Percentiles rank a stretch among this genome's conserved stretches.
Conservation (phyloP, 1,140 invertebrate species). For the Stegodyphus mimosarum region DNA sequence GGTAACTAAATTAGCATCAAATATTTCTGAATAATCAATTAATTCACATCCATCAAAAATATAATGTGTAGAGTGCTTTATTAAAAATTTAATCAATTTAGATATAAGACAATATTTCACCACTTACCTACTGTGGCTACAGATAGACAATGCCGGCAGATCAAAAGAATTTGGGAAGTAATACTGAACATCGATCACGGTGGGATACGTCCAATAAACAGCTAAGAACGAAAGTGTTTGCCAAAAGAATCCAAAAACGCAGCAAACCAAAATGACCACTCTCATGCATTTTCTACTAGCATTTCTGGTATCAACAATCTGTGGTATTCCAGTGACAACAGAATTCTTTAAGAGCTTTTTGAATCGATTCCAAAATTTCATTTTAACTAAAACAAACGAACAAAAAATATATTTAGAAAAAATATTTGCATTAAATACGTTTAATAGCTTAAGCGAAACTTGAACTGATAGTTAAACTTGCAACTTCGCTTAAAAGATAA, state of each 20-base stretch:
- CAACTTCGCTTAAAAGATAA: too few relatives aligned
- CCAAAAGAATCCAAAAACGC: constrained; percentile 46
- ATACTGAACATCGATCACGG: constrained; percentile 54
- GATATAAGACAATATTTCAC: neutral
- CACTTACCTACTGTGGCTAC: constrained; percentile 48
- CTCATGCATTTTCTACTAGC: constrained; percentile 30
- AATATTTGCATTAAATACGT: too few relatives aligned
- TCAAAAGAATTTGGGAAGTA: constrained; percentile 32
- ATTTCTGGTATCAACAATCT: constrained; percentile 31
- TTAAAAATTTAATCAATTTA: too few relatives aligned
- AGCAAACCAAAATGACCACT: constrained; percentile 18
- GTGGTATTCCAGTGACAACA: constrained; percentile 53
- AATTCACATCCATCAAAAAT: too few relatives aligned
- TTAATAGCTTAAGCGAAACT: too few relatives aligned
- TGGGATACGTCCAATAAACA: constrained; percentile 58
- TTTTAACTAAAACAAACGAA: neutral
- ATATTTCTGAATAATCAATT: too few relatives aligned
- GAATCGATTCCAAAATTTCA: constrained; percentile 29
- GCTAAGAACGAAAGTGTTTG: constrained; percentile 36
- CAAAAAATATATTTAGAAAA: too few relatives aligned
- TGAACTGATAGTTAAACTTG: too few relatives aligned
- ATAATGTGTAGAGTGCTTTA: too few relatives aligned
- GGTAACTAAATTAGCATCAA: too few relatives aligned
- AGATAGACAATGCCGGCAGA: constrained; percentile 45
- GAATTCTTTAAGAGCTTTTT: constrained; percentile 45